Evolutionary conservation across 2,797 vertebrate species (phyloP).

Genomic region (Gila robusta): DNA sequence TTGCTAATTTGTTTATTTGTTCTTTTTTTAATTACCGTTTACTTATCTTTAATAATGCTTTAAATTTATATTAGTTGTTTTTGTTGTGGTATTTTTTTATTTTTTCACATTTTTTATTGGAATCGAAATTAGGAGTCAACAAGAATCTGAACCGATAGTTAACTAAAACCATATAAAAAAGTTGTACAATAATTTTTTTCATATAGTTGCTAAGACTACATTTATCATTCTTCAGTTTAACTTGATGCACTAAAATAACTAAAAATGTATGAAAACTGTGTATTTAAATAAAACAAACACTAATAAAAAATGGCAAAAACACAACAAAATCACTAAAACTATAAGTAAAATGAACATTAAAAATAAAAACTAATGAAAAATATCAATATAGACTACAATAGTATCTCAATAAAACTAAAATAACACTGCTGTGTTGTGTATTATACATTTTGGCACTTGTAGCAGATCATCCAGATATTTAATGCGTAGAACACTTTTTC

Average conservation of each 20-base stretch:
- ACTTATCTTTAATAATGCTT: no score
- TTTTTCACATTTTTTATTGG: no score
- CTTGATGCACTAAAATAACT: background rate
- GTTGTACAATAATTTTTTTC: background rate
- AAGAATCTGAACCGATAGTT: background rate
- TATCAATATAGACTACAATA: background rate
- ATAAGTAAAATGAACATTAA: background rate
- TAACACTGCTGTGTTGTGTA: background rate
- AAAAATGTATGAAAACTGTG: background rate
- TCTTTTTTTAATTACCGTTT: no score
- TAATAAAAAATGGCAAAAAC: background rate
- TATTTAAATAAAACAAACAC: background rate
- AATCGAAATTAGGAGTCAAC: no score
- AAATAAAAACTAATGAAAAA: background rate
- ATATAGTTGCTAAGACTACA: background rate
- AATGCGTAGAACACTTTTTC: no score
- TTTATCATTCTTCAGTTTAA: background rate
- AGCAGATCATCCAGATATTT: background rate
- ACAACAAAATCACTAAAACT: background rate
- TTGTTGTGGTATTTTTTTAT: no score
- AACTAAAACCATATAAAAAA: background rate
- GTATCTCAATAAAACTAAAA: background rate
- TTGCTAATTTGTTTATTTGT: no score
- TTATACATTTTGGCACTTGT: background rate
- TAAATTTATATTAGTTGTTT: no score